Base-by-base conservation (phyloP, 2,888 invertebrate genomes). In the Amiota minor region DNA sequence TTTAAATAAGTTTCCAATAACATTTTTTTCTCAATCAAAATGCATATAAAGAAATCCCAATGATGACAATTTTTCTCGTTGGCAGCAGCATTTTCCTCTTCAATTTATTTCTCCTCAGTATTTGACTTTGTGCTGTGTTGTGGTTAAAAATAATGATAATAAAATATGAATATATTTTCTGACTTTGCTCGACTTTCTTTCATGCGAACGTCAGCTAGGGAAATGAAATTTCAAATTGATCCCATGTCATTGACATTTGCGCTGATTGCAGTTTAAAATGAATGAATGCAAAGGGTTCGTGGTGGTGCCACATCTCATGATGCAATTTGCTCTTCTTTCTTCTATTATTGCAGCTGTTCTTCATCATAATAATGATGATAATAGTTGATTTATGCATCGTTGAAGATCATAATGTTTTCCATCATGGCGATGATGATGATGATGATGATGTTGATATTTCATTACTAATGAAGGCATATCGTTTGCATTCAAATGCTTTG, bases 161-260 rank as follows among this genome's bases (percentile, higher is more conserved):
- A 53, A 16, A 53, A 59, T 59, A n/a, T 18, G 23, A 23, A 16
- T 6, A 59, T n/a, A 18, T 12, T 20, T 18, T 20, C n/a, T 14
- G 9, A 18, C 56, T n/a, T 16, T 56, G 18, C 59, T 18, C 11
- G 20, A 35, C 6, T 35, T 35, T 35, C 35, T 35, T 35, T 35
- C 35, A 35, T 35, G 35, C 35, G 35, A 18, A 2, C 46, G 20
- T 65, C 65, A 65, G 65, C 20, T 65, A n/a, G 65, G 65, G 65
- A 65, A 65, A 65, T 65, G 65, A 47, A 65, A 65, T 35, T 65
- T 65, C 6, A 65, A 65, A 65, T 65, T 65, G 65, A 65, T 47
- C 65, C 65, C 65, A 46, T 65, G 65, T 65, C 65, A 18, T 65
- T 65, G 65, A 47, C 65, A 65, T 65, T 65, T 20, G 18, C 49